Base-by-base conservation (phyloP, 2,797 vertebrate genomes). In the Neosalanx taihuensis region DNA sequence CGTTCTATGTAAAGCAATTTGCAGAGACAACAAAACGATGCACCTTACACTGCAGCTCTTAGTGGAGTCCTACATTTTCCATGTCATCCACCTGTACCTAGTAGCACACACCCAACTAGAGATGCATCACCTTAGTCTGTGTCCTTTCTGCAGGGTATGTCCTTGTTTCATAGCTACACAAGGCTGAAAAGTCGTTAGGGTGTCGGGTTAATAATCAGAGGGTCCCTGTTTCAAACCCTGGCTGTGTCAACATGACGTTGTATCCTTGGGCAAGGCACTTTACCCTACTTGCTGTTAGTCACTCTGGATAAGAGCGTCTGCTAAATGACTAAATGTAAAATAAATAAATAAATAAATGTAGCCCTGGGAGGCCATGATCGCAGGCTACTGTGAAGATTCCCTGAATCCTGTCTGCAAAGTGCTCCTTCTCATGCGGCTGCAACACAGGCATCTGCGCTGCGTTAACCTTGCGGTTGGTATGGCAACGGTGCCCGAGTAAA, bases 11-110 rank as follows among this genome's bases (percentile, higher is more conserved):
- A 30, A 9, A 46, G 56, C 30, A 71, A 72, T 69, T 70, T 67
- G 69, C 53, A 72, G 46, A 37, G 18, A 23, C 31, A 51, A 64
- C 18, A 72, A 59, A 59, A 79, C 49, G 46, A 35, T 73, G 49
- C 29, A 76, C 59, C 58, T 62, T 63, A 46, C 69, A 66, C 5
- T 46, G 65, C 71, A 69, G 35, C 60, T 23, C 26, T 59, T 56
- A 69, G 41, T 31, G 37, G 51, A 64, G 66, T 59, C 66, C 73
- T 78, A 64, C 67, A 76, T 77, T 67, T 73, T 66, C 67, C 41
- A 72, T 70, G 58, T 65, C 23, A 71, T 68, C 73, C 61, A 35
- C 30, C 17, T 26, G 23, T 71, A 79, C 60, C 49, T 33, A 57
- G 33, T 15, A 60, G 6, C 62, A 41, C 30, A 57, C 64, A 60